Conservation (phyloP, 2,113 vertebrate species). For the Columbina picui region DNA sequence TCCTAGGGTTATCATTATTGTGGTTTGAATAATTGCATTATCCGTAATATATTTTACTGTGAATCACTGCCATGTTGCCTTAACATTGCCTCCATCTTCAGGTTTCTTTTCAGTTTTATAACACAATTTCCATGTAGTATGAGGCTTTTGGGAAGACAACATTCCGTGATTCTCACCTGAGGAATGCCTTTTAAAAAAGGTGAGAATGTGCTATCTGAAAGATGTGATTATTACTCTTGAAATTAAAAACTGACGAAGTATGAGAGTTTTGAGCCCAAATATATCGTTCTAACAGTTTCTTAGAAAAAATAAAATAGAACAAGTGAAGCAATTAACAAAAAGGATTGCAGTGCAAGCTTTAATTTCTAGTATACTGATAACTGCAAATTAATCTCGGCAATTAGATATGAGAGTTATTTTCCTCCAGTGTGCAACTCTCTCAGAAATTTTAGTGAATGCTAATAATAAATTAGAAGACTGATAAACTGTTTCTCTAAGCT, state of each 20-base stretch:
- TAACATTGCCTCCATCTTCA: not conserved
- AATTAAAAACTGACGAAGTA: not conserved
- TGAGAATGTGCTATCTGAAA: not conserved
- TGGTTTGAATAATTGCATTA: not conserved
- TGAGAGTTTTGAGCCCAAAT: not conserved
- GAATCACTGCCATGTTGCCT: not conserved
- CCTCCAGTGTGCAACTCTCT: not conserved
- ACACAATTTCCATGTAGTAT: not conserved
- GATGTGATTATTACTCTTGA: not conserved
- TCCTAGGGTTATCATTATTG: not conserved
- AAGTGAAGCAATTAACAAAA: not conserved
- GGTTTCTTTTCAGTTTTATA: not conserved
- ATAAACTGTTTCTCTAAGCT: not conserved
- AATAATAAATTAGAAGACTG: not conserved
- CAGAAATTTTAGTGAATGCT: not conserved
- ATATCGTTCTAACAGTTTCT: not conserved
- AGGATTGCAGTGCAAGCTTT: not conserved
- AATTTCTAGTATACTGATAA: not conserved
- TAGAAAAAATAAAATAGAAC: not conserved
- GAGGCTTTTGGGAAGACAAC: not conserved
- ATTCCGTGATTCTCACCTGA: not conserved
- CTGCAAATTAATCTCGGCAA: constrained; percentile 7
- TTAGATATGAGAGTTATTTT: not conserved
- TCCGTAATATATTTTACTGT: not conserved
- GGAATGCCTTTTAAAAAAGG: not conserved